Base-by-base conservation (phyloP, 2,113 vertebrate species). In the Albula goreensis region DNA sequence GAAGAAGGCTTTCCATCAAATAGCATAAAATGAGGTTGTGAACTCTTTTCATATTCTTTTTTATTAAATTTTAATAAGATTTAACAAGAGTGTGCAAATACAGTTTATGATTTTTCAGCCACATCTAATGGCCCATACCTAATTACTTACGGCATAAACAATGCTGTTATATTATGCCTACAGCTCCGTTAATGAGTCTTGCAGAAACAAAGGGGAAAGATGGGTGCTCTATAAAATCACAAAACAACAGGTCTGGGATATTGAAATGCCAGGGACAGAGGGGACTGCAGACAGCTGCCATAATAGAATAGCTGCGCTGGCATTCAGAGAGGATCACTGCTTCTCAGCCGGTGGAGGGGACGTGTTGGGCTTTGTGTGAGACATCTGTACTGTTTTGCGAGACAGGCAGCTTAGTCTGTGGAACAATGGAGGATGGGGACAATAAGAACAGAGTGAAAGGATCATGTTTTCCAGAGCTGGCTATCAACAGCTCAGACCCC, bases 381-480 rank as follows among this genome's bases (percentile, higher is more conserved):
- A 80, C 84, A 80, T 85, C 84, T 85, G 78, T 63, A 80, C 77
- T 77, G n/a, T 57, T 31, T 57, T 80, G 77, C 19, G 78, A 80
- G 78, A 77, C 78, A 25, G 53, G 4, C 51, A 31, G 78, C 78
- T 85, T 63, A 85, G 78, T 57, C 56, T 19, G 19, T 19, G 11
- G 12, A 79, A 85, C 70, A 79, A 85, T 60, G 19, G 51, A 53
- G 9, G 2, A 12, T 3, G 17, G 15, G 41, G 57, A 80, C 78
- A 85, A 85, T 80, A 77, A 56, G 9, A 85, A 25, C 53, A 2
- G 17, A 52, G 25, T 17, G 78, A 78, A 17, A 10, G 41, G 53
- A 51, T 85, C 48, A 77, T 8, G 41, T 51, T 9, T 56, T 1
- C 53, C 31, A 1, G 31, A 41, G 31, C 31, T 41, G 31, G 31